A percentile compares a stretch with the other conserved stretches of the same genome.
Evolutionary conservation across 2,113 vertebrate species (phyloP).

Genomic region (Orycteropus afer): DNA sequence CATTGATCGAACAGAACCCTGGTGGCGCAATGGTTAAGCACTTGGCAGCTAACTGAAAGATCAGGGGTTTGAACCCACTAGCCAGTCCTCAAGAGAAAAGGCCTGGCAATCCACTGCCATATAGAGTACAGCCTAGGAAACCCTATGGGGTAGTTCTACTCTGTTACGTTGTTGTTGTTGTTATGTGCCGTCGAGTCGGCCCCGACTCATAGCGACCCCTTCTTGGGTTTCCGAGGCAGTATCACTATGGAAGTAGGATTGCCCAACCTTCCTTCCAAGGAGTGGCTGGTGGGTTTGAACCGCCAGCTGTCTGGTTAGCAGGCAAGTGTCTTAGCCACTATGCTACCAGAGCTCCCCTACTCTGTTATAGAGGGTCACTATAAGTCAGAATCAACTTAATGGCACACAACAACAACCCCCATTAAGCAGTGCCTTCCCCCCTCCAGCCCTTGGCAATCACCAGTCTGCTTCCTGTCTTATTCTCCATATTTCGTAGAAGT

Average conservation of each 20-base stretch:
- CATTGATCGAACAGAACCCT: not conserved
- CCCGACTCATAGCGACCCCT: no score
- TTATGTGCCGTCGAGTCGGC: no score
- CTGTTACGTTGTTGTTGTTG: not conserved
- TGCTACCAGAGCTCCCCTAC: no score
- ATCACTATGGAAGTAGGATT: no score
- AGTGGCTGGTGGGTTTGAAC: no score
- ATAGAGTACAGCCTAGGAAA: not conserved
- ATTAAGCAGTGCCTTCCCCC: not conserved
- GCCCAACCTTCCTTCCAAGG: no score
- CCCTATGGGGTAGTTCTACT: not conserved
- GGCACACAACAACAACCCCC: not conserved
- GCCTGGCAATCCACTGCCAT: not conserved
- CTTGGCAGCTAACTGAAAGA: not conserved
- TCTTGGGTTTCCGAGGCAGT: no score
- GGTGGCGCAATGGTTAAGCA: not conserved
- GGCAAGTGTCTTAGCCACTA: no score
- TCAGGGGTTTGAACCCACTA: not conserved
- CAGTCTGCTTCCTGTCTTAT: not conserved
- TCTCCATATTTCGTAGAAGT: not conserved
- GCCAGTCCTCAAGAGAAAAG: not conserved
- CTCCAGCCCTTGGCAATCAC: not conserved
- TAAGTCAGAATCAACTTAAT: not conserved
- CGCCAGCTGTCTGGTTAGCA: no score
- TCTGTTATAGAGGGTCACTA: no score